These are phyloP conservation scores for Zaprionus ornatus DNA, from an alignment of 1,140 invertebrate species.

Conservation along the genomic window DNA sequence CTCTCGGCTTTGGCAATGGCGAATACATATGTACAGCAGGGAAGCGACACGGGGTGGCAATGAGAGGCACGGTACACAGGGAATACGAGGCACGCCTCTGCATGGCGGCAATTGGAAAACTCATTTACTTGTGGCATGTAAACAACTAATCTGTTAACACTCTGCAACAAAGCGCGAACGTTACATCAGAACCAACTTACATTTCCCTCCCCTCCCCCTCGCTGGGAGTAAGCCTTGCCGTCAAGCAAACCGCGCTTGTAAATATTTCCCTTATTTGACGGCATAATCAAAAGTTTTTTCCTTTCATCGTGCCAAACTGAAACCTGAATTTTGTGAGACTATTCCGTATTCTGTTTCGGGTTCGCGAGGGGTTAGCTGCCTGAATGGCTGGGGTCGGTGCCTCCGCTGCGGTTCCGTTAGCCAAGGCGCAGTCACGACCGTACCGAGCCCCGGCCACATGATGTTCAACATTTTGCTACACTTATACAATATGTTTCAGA, in stretches of 20 bases:
- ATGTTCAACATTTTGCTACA: conserved; percentile 78
- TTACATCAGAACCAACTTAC: conserved; percentile 46
- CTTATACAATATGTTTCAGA: conserved; percentile 66
- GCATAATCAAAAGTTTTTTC: conserved; percentile 64
- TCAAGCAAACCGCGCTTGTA: conserved; percentile 49
- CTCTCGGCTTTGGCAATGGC: conserved; percentile 16
- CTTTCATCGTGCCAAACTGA: conserved; percentile 55
- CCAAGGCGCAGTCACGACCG: conserved; percentile 39
- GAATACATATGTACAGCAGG: conserved; percentile 35
- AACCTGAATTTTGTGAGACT: conserved; percentile 60
- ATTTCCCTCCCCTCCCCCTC: not conserved
- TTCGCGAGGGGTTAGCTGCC: conserved; percentile 5
- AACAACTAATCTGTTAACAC: conserved; percentile 83
- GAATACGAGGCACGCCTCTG: conserved; percentile 49
- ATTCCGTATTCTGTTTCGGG: conserved; percentile 21
- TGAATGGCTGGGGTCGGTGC: not conserved
- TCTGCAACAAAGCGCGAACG: conserved; percentile 71
- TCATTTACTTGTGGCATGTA: conserved; percentile 83
- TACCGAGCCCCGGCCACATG: conserved; percentile 48
- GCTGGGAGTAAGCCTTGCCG: not conserved
- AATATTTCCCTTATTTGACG: conserved; percentile 67
- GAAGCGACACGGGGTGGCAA: not conserved
- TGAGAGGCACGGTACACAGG: not conserved
- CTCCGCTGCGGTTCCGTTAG: conserved; percentile 22
- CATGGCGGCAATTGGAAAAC: conserved; percentile 69